Percentiles rank a stretch among this genome's conserved stretches.
Evolutionary conservation across 92 coral and sea anemone genomes (phyloP).

Genomic region (Isaurus tuberculatus): DNA sequence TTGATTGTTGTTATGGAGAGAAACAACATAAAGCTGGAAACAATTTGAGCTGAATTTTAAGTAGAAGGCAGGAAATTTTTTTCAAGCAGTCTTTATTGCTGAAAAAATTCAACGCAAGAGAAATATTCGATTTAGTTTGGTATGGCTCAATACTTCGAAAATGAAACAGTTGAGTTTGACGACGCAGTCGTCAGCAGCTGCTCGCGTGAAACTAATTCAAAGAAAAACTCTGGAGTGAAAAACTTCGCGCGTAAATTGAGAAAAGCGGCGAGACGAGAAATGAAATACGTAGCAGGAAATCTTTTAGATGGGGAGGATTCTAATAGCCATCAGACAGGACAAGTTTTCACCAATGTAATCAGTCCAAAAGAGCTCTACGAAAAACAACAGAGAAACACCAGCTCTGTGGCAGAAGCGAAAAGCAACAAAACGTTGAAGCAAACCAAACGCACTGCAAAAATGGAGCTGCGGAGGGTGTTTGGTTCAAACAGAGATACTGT

Average conservation of each 20-base stretch:
- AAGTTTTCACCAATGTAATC: not conserved
- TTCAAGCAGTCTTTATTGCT: not conserved
- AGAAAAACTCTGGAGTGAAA: constrained; percentile 2
- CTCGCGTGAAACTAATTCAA: not conserved
- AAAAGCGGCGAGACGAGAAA: constrained; percentile 17
- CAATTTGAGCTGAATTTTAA: not conserved
- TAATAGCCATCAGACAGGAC: not conserved
- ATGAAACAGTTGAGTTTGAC: not conserved
- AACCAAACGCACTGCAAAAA: constrained; percentile 22
- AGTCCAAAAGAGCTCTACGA: constrained; percentile 23
- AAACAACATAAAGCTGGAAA: not conserved
- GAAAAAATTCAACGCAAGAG: not conserved
- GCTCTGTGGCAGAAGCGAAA: not conserved
- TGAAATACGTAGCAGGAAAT: constrained; percentile 10
- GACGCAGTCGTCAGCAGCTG: not conserved
- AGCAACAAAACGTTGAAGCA: not conserved
- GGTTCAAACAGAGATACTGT: constrained; percentile 11
- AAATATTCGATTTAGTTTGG: not conserved
- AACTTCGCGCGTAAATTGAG: constrained; percentile 12
- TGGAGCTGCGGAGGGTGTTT: constrained; percentile 15
- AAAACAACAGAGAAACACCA: not conserved
- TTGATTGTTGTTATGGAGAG: constrained; percentile 25
- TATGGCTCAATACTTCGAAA: not conserved
- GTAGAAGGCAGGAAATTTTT: not conserved
- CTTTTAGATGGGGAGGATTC: not conserved